Percentiles rank a stretch among this genome's conserved stretches.
These are phyloP conservation scores for Brachionus plicatilis DNA, from an alignment of 1,140 invertebrate species.

Conservation along the genomic window DNA sequence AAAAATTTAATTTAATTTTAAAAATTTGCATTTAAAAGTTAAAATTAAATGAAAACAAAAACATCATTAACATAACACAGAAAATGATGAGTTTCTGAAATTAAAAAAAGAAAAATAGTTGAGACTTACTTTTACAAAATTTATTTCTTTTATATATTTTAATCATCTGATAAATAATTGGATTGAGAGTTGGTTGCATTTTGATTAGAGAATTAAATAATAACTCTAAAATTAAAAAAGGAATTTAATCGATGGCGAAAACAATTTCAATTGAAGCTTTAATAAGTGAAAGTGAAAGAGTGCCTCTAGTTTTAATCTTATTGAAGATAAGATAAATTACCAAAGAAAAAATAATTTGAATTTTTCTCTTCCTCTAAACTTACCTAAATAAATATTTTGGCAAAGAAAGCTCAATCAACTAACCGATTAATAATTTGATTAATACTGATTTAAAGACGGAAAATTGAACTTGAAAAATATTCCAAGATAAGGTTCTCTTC, in stretches of 20 bases:
- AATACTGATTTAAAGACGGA: conserved; percentile 2
- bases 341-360: not conserved
- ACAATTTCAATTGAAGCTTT: conserved; percentile 10
- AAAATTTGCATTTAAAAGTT: too few species aligned
- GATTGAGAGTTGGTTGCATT: not conserved
- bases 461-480: not conserved
- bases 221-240: not conserved
- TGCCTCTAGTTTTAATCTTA: not conserved
- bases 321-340: conserved; percentile 18
- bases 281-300: conserved; percentile 13
- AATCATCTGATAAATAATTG: not conserved
- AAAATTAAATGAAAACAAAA: too few species aligned
- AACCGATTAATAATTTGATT: not conserved
- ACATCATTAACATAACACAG: too few species aligned
- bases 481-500: not conserved
- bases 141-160: not conserved
- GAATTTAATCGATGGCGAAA: conserved; percentile 22
- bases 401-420: not conserved
- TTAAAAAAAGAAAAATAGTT: not conserved
- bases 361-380: conserved; percentile 4
- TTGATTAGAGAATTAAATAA: conserved; percentile 5
- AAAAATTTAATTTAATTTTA: too few species aligned
- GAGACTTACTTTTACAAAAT: not conserved
- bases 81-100: too few species aligned
- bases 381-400: conserved; percentile 34